Conservation (phyloP, 2,888 invertebrate species). For the Disparrhopalites patrizii region DNA sequence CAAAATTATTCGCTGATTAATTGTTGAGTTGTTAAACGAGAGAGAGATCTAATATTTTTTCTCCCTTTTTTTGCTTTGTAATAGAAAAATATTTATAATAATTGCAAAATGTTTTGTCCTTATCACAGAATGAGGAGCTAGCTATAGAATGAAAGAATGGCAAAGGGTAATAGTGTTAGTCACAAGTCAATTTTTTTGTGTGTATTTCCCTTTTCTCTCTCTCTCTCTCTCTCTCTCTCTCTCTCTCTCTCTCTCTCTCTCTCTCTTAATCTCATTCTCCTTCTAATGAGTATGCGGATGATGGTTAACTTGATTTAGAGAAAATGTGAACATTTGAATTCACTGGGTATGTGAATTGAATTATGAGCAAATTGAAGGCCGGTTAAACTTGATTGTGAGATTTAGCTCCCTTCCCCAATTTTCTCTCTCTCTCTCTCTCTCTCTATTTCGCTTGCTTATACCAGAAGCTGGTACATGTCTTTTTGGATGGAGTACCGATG, state of each 20-base stretch:
- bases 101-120: too few relatives aligned
- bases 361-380: slow-evolving; percentile 29
- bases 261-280: not conserved
- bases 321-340: too few relatives aligned
- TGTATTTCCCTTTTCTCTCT: slow-evolving; percentile 21
- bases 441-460: not conserved
- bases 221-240: not conserved
- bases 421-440: not conserved
- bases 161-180: too few relatives aligned
- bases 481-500: not conserved
- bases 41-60: too few relatives aligned
- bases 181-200: too few relatives aligned
- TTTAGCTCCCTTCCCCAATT: not conserved
- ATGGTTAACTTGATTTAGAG: slow-evolving; percentile 8
- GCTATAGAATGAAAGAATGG: too few relatives aligned
- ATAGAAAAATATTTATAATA: too few relatives aligned
- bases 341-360: slow-evolving; percentile 25
- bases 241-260: not conserved
- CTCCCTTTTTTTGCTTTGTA: too few relatives aligned
- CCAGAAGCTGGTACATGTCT: not conserved
- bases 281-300: not conserved
- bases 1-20: too few relatives aligned
- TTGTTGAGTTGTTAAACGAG: too few relatives aligned
- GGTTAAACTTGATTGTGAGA: slow-evolving; percentile 15
- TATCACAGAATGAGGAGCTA: too few relatives aligned